phyloP scores from a whole-genome alignment of 2,888 invertebrate genomes.

The Leptura quadrifasciata region DNA sequence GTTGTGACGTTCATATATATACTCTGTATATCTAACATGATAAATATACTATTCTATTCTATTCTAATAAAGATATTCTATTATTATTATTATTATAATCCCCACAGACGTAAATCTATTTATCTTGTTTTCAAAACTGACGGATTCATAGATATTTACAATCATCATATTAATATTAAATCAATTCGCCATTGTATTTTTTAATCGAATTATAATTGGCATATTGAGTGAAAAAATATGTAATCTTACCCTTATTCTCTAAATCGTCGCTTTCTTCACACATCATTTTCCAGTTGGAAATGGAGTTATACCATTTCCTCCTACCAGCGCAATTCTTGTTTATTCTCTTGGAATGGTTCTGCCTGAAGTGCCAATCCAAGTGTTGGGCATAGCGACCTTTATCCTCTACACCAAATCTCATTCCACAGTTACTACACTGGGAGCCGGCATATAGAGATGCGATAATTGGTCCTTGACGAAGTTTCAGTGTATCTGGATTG shows the following conservation, averaged over 20 bases:
- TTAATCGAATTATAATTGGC: too few relatives aligned
- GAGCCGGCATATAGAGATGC: conserved; percentile 88
- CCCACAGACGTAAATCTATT: too few relatives aligned
- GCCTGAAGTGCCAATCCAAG: conserved; percentile 98
- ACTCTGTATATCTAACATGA: too few relatives aligned
- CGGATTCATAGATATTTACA: too few relatives aligned
- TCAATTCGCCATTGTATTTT: too few relatives aligned
- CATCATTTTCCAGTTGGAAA: conserved; percentile 94
- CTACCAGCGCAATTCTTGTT: conserved; percentile 88
- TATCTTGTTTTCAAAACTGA: too few relatives aligned
- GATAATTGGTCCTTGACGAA: conserved; percentile 83
- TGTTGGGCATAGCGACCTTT: conserved; percentile 95
- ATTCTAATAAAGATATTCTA: too few relatives aligned
- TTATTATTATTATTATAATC: too few relatives aligned
- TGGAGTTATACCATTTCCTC: conserved; percentile 92
- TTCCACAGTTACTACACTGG: conserved; percentile 97
- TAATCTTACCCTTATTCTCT: conserved; percentile 84
- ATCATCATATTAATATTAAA: too few relatives aligned
- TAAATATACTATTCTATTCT: too few relatives aligned
- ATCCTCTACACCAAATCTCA: conserved; percentile 94
- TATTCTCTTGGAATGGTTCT: conserved; percentile 92
- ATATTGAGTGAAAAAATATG: background rate
- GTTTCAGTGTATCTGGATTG: conserved; percentile 84
- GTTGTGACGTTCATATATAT: too few relatives aligned
- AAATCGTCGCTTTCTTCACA: conserved; percentile 95